A percentile compares a stretch with the other conserved stretches of the same genome.
These are phyloP conservation scores for Potamilus streckersoni DNA, from an alignment of 1,140 invertebrate genomes.

Conservation along the genomic window DNA sequence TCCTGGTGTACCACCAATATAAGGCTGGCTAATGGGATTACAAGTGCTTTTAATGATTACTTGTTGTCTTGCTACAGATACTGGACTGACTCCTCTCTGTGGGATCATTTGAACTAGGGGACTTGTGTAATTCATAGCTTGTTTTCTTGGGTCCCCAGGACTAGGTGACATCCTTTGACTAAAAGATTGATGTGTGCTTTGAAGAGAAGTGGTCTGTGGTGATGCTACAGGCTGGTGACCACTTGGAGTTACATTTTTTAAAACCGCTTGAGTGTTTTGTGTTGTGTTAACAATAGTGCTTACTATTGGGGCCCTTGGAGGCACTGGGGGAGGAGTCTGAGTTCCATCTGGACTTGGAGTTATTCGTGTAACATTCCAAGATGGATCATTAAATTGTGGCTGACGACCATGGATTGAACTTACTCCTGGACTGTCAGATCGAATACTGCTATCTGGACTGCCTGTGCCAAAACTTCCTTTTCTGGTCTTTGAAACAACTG, in stretches of 20 bases:
- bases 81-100: slow-evolving; percentile 28
- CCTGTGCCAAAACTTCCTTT: slow-evolving; percentile 70
- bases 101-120: not conserved
- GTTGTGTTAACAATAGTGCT: slow-evolving; percentile 40
- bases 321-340: slow-evolving; percentile 78
- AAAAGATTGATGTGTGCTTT: slow-evolving; percentile 76
- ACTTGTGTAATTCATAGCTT: no score
- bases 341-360: slow-evolving; percentile 66
- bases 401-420: slow-evolving; percentile 15
- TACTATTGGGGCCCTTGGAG: slow-evolving; percentile 69
- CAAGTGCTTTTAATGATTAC: slow-evolving; percentile 63
- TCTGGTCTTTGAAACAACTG: not conserved
- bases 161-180: slow-evolving; percentile 82
- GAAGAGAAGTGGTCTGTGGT: slow-evolving; percentile 18
- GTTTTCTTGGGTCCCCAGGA: no score
- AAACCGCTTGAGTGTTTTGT: slow-evolving; percentile 40
- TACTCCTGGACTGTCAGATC: slow-evolving; percentile 85
- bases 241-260: not conserved
- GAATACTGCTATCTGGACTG: slow-evolving; percentile 83
- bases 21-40: slow-evolving; percentile 14
- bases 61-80: slow-evolving; percentile 18
- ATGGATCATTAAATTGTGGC: slow-evolving; percentile 3
- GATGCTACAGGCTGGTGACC: not conserved
- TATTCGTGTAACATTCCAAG: slow-evolving; percentile 16
- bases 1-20: slow-evolving; percentile 2